Conservation (phyloP, 2,888 invertebrate genomes). For the Noctua janthe region DNA sequence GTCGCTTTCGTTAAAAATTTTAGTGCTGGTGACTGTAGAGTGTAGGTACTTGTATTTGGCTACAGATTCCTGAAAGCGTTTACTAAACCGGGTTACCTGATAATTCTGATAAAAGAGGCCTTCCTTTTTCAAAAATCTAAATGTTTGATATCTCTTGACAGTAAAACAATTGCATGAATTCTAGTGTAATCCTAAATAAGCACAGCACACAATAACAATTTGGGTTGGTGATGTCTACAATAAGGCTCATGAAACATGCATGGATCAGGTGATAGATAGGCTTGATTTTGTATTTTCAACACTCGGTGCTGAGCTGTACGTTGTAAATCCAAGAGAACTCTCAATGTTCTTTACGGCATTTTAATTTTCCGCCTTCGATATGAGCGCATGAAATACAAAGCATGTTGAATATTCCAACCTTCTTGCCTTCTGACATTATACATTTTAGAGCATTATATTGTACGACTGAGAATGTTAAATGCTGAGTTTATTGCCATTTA, state of each 20-base stretch:
- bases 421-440: neutral
- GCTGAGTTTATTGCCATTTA: neutral
- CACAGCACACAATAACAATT: conserved; percentile 4
- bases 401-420: neutral
- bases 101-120: neutral
- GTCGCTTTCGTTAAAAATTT: neutral
- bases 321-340: neutral
- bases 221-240: neutral
- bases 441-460: too few species aligned
- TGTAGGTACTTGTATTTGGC: neutral
- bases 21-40: too few species aligned
- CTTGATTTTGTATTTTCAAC: neutral
- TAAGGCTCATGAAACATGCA: neutral
- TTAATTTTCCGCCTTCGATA: neutral
- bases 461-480: neutral
- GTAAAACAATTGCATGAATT: conserved; percentile 3
- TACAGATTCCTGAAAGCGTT: neutral
- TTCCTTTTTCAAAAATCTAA: neutral
- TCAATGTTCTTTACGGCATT: neutral
- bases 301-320: neutral
- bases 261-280: too few species aligned
- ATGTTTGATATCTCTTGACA: neutral
- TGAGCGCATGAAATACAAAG: neutral
- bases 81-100: neutral
- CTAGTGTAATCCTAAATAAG: conserved; percentile 11